Conservation (phyloP, 2,888 invertebrate species). For the Ophioninae sp. region DNA sequence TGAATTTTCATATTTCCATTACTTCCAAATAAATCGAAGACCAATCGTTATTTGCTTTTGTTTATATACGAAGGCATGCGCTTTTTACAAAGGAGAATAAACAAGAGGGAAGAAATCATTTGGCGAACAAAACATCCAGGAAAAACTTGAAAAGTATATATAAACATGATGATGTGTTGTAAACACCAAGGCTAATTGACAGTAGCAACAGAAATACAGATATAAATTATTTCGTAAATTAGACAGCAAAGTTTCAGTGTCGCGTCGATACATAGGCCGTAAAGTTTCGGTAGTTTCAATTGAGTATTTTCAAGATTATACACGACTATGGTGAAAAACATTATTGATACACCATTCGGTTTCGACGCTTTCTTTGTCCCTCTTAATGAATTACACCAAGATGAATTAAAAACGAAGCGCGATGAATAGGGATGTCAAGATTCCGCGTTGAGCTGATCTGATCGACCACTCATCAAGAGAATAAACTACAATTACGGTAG, state of each 20-base stretch:
- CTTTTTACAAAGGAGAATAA: conserved; percentile 43
- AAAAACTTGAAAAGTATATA: conserved; percentile 23
- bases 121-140: conserved; percentile 37
- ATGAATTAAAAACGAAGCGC: background rate
- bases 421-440: background rate
- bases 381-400: background rate
- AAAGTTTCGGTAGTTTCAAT: background rate
- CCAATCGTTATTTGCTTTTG: conserved; percentile 26
- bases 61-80: conserved; percentile 32
- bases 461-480: background rate
- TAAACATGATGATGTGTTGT: conserved; percentile 41
- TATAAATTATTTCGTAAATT: conserved; percentile 3
- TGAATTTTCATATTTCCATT: background rate
- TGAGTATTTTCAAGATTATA: background rate
- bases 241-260: background rate
- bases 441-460: background rate
- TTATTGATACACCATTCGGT: background rate
- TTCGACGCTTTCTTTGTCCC: background rate
- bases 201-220: conserved; percentile 30
- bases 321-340: background rate
- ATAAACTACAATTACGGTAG: background rate
- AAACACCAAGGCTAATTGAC: conserved; percentile 36
- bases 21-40: background rate
- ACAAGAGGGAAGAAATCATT: conserved; percentile 14
- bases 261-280: background rate